These are phyloP conservation scores for Ichneumon xanthorius DNA, from an alignment of 2,888 invertebrate genomes.

Conservation along the genomic window DNA sequence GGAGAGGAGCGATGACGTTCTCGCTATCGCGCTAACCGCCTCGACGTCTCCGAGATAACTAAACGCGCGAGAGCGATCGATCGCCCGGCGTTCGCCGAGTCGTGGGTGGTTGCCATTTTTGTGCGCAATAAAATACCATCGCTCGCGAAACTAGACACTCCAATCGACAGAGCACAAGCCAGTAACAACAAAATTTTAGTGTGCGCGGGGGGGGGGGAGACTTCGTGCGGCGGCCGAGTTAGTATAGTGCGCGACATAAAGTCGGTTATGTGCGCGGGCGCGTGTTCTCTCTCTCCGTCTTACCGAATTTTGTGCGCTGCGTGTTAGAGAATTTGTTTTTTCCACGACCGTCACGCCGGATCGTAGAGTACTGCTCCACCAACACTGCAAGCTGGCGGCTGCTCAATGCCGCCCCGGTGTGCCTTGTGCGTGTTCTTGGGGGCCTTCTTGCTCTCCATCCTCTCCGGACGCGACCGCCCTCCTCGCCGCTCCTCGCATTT, in stretches of 20 bases:
- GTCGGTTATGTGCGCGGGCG: constrained; percentile 6
- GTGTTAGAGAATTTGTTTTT: constrained; percentile 6
- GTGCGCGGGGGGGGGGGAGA: background rate
- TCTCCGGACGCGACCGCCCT: constrained; percentile 36
- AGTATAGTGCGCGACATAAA: constrained; percentile 34
- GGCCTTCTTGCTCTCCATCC: background rate
- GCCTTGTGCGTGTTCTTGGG: background rate
- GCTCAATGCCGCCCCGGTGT: background rate
- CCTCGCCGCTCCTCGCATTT: constrained; percentile 37
- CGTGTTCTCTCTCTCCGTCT: background rate
- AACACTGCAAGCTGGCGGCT: background rate
- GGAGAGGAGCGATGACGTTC: constrained; percentile 9
- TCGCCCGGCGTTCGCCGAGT: constrained; percentile 57
- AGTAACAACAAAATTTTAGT: background rate
- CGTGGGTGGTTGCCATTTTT: constrained; percentile 68
- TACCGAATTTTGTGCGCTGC: background rate
- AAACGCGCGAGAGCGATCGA: constrained; percentile 60
- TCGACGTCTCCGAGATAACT: constrained; percentile 64
- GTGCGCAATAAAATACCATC: constrained; percentile 39
- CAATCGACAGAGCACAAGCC: background rate
- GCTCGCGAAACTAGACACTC: constrained; percentile 22
- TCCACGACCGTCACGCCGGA: background rate
- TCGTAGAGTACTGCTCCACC: background rate
- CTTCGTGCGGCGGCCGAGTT: background rate
- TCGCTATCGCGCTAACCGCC: constrained; percentile 58